Conservation (phyloP, 2,797 vertebrate species). For the Coracias cyanogaster region DNA sequence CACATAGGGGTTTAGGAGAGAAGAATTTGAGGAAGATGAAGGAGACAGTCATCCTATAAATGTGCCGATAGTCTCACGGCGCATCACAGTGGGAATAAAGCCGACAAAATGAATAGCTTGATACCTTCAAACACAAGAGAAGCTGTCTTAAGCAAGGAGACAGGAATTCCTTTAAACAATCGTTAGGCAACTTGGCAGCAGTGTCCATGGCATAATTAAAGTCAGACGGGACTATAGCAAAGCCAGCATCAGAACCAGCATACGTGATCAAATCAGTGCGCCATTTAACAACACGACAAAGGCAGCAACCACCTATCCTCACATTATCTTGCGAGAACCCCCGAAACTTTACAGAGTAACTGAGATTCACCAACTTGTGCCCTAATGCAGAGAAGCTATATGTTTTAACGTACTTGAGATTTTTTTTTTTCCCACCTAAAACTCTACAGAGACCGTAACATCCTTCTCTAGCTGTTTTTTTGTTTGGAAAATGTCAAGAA, state of each 20-base stretch:
- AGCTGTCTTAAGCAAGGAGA: background rate
- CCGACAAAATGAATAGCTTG: background rate
- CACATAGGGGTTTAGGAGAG: background rate
- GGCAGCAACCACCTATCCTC: background rate
- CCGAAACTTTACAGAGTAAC: background rate
- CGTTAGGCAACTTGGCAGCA: background rate
- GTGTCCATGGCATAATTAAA: background rate
- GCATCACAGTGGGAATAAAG: background rate
- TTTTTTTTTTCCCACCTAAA: background rate
- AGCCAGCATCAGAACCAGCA: background rate
- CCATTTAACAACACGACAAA: background rate
- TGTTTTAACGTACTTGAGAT: background rate
- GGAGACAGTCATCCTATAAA: background rate
- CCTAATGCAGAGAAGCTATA: background rate
- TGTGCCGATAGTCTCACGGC: background rate
- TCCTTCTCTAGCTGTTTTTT: background rate
- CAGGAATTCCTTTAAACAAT: background rate
- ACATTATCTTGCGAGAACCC: background rate
- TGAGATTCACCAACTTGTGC: background rate
- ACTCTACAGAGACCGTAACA: background rate
- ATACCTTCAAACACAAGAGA: background rate
- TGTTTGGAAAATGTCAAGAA: background rate
- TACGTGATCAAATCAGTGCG: background rate
- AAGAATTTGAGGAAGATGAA: background rate
- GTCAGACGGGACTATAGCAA: background rate